Base-by-base conservation (phyloP, 1,140 invertebrate species). In the Drosophila quadrilineata region DNA sequence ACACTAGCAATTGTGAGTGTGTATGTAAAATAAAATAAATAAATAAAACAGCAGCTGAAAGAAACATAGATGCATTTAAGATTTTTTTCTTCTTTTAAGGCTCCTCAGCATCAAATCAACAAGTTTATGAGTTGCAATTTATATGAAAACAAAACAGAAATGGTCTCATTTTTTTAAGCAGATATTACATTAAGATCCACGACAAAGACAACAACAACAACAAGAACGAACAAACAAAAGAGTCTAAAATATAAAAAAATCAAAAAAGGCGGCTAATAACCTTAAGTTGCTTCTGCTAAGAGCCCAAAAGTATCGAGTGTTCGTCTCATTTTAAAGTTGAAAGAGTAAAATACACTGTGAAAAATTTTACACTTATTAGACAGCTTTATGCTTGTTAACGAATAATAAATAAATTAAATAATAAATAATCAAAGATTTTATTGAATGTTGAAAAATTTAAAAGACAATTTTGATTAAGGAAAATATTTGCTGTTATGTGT, bases 81-180 rank as follows among this genome's bases (percentile, higher is more conserved):
- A n/a, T n/a, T n/a, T n/a, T n/a, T n/a, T n/a, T n/a, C n/a, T n/a
- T n/a, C 49, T 52, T 56, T 70, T 58, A 31, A 63, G 45, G 56
- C 56, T 46, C 48, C 40, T 41, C 60, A 60, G 33, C 54, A 43
- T 66, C 46, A 62, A 72, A 74, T 74, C 70, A 33, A 19, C 14
- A 54, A 75, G 38, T 80, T 80, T 80, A 80, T 75, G 75, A 79
- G 75, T 67, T 79, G 75, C 75, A 71, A 26, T 67, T 73, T 31
- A 40, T 45, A 40, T 48, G 52, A 28, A n/a, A 38, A 14, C 38
- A 46, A 29, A 26, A 9, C 14, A 49, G 6, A 16, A 45, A 49
- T 46, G 35, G 31, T 28, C 24, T 19, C 9, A 17, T 46, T 46
- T 41, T 22, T 40, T 40, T 22, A 43, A 3, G 6, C 2, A 12